Evolutionary conservation across 2,888 invertebrate species (phyloP).

Genomic region (Pomacea canaliculata): DNA sequence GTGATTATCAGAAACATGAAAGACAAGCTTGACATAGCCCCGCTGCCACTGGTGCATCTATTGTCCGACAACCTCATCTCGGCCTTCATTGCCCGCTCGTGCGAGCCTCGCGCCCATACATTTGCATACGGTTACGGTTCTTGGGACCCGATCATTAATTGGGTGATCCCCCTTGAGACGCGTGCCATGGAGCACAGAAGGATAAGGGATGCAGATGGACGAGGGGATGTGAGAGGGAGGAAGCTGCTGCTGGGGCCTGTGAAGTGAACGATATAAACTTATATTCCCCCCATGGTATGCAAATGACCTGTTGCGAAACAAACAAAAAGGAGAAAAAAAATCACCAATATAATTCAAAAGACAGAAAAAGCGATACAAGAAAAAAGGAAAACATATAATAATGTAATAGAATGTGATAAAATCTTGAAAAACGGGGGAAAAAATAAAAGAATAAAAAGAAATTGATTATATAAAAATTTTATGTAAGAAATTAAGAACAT

Average conservation of each 20-base stretch:
- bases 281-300: too few species aligned
- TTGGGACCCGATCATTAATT: slow-evolving; percentile 18
- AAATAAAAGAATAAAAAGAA: too few species aligned
- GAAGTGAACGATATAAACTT: too few species aligned
- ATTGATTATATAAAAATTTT: too few species aligned
- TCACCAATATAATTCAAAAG: too few species aligned
- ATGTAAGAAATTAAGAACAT: too few species aligned
- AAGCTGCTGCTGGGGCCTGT: neutral
- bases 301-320: too few species aligned
- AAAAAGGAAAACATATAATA: too few species aligned
- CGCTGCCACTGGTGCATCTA: neutral
- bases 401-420: too few species aligned
- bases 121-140: slow-evolving; percentile 18
- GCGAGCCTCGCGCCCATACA: slow-evolving; percentile 11
- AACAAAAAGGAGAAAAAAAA: too few species aligned
- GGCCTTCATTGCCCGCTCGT: slow-evolving; percentile 20
- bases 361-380: too few species aligned
- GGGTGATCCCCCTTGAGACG: slow-evolving; percentile 21
- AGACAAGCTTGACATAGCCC: slow-evolving; percentile 21
- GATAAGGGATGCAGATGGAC: neutral
- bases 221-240: neutral
- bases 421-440: too few species aligned
- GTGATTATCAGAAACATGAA: slow-evolving; percentile 1
- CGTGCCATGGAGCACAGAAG: neutral
- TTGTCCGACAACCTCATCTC: slow-evolving; percentile 20